Percentiles rank a stretch among this genome's conserved stretches.
Evolutionary conservation across 2,113 vertebrate species (phyloP).

Genomic region (Sinocyclocheilus anshuiensis): DNA sequence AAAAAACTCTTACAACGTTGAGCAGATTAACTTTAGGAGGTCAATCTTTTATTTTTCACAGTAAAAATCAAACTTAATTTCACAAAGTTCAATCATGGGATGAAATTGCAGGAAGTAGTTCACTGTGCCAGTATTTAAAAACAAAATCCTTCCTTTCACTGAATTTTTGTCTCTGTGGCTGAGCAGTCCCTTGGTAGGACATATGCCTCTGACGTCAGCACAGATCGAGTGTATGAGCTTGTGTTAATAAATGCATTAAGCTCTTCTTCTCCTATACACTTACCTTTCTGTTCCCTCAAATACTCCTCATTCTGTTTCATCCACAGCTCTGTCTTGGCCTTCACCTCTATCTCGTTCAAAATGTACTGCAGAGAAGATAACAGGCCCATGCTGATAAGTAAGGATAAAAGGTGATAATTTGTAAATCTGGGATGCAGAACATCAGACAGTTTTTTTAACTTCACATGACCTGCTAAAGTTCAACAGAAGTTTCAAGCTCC

Average conservation of each 20-base stretch:
- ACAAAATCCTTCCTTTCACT: conserved; percentile 18
- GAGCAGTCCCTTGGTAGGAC: background rate
- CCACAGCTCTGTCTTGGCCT: conserved; percentile 94
- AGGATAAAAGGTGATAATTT: conserved; percentile 30
- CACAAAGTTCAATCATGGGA: background rate
- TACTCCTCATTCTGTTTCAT: conserved; percentile 96
- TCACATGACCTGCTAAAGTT: conserved; percentile 7
- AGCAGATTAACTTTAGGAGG: conserved; percentile 2
- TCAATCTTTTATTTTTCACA: background rate
- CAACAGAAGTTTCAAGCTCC: background rate
- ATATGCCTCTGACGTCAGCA: conserved; percentile 19
- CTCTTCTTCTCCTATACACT: conserved; percentile 41
- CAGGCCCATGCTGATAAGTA: conserved; percentile 22
- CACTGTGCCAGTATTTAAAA: conserved; percentile 36
- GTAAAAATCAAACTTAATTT: conserved; percentile 10
- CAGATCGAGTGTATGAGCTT: background rate
- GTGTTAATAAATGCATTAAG: conserved; percentile 39
- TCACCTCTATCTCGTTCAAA: conserved; percentile 87
- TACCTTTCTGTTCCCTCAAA: conserved; percentile 92
- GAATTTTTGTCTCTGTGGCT: conserved; percentile 5
- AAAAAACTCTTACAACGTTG: background rate
- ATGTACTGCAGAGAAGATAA: conserved; percentile 82
- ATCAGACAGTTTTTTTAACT: conserved; percentile 4
- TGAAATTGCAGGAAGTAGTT: background rate
- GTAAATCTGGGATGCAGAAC: conserved; percentile 8